A percentile compares a stretch with the other conserved stretches of the same genome.
phyloP scores from a whole-genome alignment of 1,140 invertebrate species.

The Drosophila ambigua region DNA sequence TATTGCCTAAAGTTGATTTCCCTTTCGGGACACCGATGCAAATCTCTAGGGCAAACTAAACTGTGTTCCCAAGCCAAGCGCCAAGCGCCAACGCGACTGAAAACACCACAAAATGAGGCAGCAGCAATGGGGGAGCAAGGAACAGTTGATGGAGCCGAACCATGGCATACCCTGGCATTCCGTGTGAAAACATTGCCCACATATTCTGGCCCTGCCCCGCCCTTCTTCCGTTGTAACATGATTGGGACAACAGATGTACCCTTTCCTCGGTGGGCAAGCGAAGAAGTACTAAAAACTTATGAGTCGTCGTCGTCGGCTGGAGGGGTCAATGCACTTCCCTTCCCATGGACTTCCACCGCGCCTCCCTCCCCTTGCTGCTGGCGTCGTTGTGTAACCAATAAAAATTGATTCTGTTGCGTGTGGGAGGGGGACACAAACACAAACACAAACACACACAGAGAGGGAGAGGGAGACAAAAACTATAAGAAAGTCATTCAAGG shows the following conservation, averaged over 20 bases:
- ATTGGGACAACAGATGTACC: slow-evolving; percentile 2
- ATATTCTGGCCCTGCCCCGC: not conserved
- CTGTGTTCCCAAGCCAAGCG: slow-evolving; percentile 15
- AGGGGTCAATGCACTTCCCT: slow-evolving; percentile 69
- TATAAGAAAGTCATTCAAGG: slow-evolving; percentile 34
- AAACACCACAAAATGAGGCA: slow-evolving; percentile 20
- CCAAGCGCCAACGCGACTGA: slow-evolving; percentile 27
- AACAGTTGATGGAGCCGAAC: not conserved
- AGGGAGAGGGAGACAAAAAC: slow-evolving; percentile 8
- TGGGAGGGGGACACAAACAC: not conserved
- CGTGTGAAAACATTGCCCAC: too few species aligned
- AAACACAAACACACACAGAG: not conserved
- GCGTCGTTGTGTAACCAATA: slow-evolving; percentile 78
- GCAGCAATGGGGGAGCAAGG: not conserved
- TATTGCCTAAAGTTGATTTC: not conserved
- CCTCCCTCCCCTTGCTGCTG: slow-evolving; percentile 30
- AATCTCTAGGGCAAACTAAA: slow-evolving; percentile 26
- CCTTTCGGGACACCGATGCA: slow-evolving; percentile 2
- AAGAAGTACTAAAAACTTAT: slow-evolving; percentile 74
- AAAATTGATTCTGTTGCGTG: slow-evolving; percentile 78
- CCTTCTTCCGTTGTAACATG: not conserved
- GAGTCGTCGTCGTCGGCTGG: slow-evolving; percentile 38
- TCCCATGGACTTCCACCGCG: not conserved
- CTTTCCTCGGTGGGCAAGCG: not conserved
- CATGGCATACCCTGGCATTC: not conserved